A percentile compares a stretch with the other conserved stretches of the same genome.
Evolutionary conservation across 2,888 invertebrate genomes (phyloP).

Genomic region (Prosopocoilus inquinatus): DNA sequence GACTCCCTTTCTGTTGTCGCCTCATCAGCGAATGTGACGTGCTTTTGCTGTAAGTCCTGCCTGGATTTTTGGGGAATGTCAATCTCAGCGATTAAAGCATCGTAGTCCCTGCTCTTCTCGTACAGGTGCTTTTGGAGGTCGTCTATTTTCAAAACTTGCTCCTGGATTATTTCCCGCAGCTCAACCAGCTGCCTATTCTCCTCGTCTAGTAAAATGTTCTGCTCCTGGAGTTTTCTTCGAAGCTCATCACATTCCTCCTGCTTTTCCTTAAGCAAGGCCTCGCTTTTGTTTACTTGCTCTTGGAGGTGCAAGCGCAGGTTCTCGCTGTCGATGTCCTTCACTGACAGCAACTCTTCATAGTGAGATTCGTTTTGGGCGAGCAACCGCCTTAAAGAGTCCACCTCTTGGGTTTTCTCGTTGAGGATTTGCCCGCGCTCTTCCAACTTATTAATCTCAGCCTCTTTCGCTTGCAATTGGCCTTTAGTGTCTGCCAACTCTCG

Average conservation of each 20-base stretch:
- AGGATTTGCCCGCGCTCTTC: constrained; percentile 34
- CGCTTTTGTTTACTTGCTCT: constrained; percentile 21
- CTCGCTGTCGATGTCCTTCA: constrained; percentile 40
- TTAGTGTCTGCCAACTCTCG: constrained; percentile 26
- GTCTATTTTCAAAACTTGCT: constrained; percentile 72
- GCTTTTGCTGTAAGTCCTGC: constrained; percentile 33
- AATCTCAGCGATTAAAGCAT: constrained; percentile 49
- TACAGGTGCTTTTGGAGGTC: constrained; percentile 67
- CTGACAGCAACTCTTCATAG: constrained; percentile 36
- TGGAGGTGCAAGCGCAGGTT: constrained; percentile 35
- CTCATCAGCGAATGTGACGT: constrained; percentile 10
- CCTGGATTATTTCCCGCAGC: constrained; percentile 62
- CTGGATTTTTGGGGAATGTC: constrained; percentile 33
- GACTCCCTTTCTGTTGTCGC: constrained; percentile 9
- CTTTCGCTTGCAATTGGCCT: constrained; percentile 27
- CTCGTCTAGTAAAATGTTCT: constrained; percentile 56
- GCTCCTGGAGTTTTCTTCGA: constrained; percentile 55
- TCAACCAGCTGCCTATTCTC: constrained; percentile 58
- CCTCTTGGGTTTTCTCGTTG: constrained; percentile 28
- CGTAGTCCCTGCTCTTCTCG: constrained; percentile 60
- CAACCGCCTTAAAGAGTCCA: constrained; percentile 29
- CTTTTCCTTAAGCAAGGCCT: constrained; percentile 11
- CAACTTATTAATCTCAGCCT: constrained; percentile 28
- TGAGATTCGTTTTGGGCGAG: constrained; percentile 27
- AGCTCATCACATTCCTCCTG: constrained; percentile 51